A percentile compares a stretch with the other conserved stretches of the same genome.
These are phyloP conservation scores for Romanogobio albipinnatus DNA, from an alignment of 2,113 vertebrate species.

Conservation along the genomic window DNA sequence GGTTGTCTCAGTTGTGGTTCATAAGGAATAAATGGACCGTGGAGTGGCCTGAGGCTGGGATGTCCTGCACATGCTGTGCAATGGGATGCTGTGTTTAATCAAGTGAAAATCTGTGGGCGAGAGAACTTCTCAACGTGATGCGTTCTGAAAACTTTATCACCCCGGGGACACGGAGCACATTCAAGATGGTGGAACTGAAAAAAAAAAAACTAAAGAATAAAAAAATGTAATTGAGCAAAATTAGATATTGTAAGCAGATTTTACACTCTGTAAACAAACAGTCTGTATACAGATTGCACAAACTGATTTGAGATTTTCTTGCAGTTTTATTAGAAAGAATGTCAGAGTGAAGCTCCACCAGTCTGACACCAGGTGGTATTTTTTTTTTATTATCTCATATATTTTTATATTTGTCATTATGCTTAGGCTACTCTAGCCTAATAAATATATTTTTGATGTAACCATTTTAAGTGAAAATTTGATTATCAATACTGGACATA, in stretches of 20 bases:
- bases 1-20: conserved; percentile 36
- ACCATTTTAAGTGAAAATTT: background rate
- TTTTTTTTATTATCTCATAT: background rate
- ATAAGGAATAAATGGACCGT: conserved; percentile 47
- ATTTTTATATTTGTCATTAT: background rate
- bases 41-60: conserved; percentile 48
- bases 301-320: background rate
- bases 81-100: conserved; percentile 44
- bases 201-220: no score
- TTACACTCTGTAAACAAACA: no score
- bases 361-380: background rate
- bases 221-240: no score
- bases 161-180: conserved; percentile 11
- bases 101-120: conserved; percentile 52
- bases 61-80: conserved; percentile 33
- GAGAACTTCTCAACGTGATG: conserved; percentile 26
- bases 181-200: background rate
- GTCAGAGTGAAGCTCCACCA: background rate
- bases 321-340: background rate
- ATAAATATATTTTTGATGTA: background rate
- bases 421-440: background rate
- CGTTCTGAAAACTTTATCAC: conserved; percentile 38
- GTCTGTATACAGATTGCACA: background rate
- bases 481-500: background rate
- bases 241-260: background rate